Percentiles rank a stretch among this genome's conserved stretches.
These are phyloP conservation scores for Podarcis lilfordi DNA, from an alignment of 2,797 vertebrate genomes.

Conservation along the genomic window DNA sequence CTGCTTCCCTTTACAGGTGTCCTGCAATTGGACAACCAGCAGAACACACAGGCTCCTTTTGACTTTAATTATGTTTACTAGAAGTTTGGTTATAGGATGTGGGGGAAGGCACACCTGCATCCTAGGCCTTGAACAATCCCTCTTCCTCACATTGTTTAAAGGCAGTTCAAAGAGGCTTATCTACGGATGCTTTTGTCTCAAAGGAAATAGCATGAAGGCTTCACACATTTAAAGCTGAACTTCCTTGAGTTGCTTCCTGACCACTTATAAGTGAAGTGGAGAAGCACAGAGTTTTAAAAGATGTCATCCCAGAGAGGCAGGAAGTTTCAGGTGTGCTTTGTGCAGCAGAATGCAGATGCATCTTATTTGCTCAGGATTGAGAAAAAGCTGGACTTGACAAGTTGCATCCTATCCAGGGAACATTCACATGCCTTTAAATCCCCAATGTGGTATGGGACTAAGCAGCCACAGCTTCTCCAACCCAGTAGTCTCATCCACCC, in stretches of 20 bases:
- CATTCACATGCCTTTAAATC: background rate
- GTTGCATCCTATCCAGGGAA: background rate
- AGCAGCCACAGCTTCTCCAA: background rate
- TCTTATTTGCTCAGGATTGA: background rate
- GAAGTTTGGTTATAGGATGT: background rate
- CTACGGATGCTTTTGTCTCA: slow-evolving; percentile 46
- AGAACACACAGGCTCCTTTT: slow-evolving; percentile 17
- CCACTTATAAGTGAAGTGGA: slow-evolving; percentile 16
- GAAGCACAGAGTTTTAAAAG: slow-evolving; percentile 28
- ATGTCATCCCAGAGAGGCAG: slow-evolving; percentile 26
- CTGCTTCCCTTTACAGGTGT: background rate
- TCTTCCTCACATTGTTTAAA: slow-evolving; percentile 38
- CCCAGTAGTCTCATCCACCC: background rate
- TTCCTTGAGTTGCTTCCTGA: slow-evolving; percentile 42
- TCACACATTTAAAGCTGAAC: background rate
- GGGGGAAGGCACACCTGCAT: slow-evolving; percentile 38
- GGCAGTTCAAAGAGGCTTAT: slow-evolving; percentile 27
- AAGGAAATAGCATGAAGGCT: slow-evolving; percentile 37
- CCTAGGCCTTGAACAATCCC: slow-evolving; percentile 20
- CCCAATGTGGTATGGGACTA: background rate
- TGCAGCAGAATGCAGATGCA: background rate
- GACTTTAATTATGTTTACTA: slow-evolving; percentile 29
- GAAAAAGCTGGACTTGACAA: slow-evolving; percentile 6
- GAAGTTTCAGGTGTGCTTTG: background rate
- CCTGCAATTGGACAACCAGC: slow-evolving; percentile 21